These are phyloP conservation scores for Polyergus mexicanus DNA, from an alignment of 1,140 invertebrate genomes.

Conservation along the genomic window DNA sequence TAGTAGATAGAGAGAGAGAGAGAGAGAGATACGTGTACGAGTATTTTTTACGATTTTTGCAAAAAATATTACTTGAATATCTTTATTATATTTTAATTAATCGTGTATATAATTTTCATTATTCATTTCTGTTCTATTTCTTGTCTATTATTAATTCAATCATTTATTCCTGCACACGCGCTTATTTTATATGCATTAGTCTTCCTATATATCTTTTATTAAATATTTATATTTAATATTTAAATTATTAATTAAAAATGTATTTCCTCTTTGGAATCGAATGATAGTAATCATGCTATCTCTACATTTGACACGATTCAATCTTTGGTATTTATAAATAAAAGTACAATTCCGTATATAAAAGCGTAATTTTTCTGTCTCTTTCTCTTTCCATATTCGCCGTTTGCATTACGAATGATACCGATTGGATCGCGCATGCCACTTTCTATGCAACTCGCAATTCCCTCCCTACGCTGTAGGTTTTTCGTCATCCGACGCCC, in stretches of 20 bases:
- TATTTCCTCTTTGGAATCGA: neutral
- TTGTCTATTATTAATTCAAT: neutral
- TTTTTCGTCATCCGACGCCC: conserved; percentile 57
- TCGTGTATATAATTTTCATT: neutral
- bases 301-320: neutral
- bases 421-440: conserved; percentile 35
- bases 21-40: neutral
- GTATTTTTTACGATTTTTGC: neutral
- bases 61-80: neutral
- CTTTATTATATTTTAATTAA: neutral
- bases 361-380: neutral
- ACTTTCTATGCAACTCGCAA: neutral
- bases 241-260: neutral
- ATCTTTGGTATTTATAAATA: neutral
- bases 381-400: neutral
- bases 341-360: conserved; percentile 2
- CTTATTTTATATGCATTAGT: neutral
- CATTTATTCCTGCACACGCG: neutral
- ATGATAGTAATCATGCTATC: neutral
- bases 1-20: neutral
- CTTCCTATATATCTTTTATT: no score
- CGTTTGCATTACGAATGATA: conserved; percentile 18
- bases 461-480: neutral
- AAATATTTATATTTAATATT: neutral
- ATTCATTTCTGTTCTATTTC: neutral